Conservation (phyloP, 2,113 vertebrate genomes). For the Hiodon tergisus region DNA sequence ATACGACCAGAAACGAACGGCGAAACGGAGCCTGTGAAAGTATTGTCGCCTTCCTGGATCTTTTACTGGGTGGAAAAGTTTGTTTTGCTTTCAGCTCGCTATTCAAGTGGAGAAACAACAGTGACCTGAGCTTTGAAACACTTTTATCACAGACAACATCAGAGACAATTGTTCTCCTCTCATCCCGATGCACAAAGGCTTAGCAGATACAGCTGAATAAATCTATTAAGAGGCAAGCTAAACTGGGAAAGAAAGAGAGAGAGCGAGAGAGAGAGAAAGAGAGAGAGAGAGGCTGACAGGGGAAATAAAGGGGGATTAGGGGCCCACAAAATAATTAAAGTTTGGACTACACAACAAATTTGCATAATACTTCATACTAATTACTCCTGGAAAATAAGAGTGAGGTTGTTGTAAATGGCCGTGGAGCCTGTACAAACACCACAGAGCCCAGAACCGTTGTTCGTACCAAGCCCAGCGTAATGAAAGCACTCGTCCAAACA, state of each 20-base stretch:
- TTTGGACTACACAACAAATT: conserved; percentile 48
- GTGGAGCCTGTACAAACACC: conserved; percentile 60
- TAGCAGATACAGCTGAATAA: conserved; percentile 48
- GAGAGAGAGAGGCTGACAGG: conserved; percentile 45
- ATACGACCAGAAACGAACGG: neutral
- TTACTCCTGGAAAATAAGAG: conserved; percentile 65
- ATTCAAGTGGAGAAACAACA: conserved; percentile 50
- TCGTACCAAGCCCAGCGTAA: conserved; percentile 42
- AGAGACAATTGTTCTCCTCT: conserved; percentile 55
- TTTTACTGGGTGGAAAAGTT: conserved; percentile 35
- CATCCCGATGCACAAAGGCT: conserved; percentile 52
- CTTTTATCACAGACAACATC: conserved; percentile 57
- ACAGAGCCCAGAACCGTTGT: conserved; percentile 37
- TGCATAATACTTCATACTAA: conserved; percentile 63
- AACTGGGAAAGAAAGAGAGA: conserved; percentile 39
- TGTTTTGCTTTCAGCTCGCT: conserved; percentile 57
- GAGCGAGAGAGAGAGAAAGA: conserved; percentile 42
- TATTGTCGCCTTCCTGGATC: conserved; percentile 38
- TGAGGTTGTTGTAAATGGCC: conserved; percentile 69
- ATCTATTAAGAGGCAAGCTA: conserved; percentile 41
- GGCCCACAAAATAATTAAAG: conserved; percentile 37
- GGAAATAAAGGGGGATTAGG: conserved; percentile 48
- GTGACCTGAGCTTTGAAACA: conserved; percentile 53
- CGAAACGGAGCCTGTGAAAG: conserved; percentile 33
- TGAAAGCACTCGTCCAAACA: conserved; percentile 51